A percentile compares a stretch with the other conserved stretches of the same genome.
Evolutionary conservation across 2,113 vertebrate genomes (phyloP).

Genomic region (Australoheros scitulus): DNA sequence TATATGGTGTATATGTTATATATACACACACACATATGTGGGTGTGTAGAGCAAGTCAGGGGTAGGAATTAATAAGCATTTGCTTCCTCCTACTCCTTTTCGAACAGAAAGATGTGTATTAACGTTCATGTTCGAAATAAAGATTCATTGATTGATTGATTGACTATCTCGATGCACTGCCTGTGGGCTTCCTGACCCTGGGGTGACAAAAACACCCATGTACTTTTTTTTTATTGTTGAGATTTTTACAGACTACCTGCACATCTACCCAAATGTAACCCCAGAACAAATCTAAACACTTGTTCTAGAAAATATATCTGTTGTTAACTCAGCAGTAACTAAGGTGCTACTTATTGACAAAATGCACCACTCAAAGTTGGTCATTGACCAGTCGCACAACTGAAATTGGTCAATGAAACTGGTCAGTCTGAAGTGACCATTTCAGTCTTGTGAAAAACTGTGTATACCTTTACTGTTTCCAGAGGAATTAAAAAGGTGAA

Average conservation of each 20-base stretch:
- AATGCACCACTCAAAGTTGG: not conserved
- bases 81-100: too few relatives aligned
- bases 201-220: not conserved
- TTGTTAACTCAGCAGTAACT: not conserved
- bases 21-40: too few relatives aligned
- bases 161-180: not conserved
- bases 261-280: not conserved
- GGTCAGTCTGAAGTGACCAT: not conserved
- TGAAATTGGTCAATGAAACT: not conserved
- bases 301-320: too few relatives aligned
- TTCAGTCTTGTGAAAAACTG: not conserved
- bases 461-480: not conserved
- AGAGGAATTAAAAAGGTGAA: not conserved
- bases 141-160: too few relatives aligned
- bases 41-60: too few relatives aligned
- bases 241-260: not conserved
- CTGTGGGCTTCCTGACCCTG: not conserved
- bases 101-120: too few relatives aligned
- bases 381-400: not conserved
- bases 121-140: too few relatives aligned
- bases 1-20: too few relatives aligned
- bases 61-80: too few relatives aligned
- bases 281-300: too few relatives aligned
- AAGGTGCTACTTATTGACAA: not conserved
- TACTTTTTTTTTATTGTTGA: not conserved